Evolutionary conservation across 2,888 invertebrate species (phyloP).

Genomic region (Calliphora vomitoria): DNA sequence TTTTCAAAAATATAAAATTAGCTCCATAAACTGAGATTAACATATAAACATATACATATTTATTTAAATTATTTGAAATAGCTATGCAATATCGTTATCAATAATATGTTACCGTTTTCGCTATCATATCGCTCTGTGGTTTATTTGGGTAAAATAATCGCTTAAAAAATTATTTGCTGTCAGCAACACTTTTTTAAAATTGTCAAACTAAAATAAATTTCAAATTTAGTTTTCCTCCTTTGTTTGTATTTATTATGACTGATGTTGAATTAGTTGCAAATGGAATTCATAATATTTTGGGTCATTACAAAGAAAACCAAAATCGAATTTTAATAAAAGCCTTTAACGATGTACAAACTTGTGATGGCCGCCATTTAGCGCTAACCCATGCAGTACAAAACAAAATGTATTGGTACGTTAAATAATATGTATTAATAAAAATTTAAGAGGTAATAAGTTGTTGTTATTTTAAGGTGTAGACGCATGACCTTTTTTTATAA

Average conservation of each 20-base stretch:
- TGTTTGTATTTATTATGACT: slow-evolving; percentile 72
- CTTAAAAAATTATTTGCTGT: too few relatives aligned
- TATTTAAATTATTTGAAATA: too few relatives aligned
- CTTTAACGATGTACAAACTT: slow-evolving; percentile 73
- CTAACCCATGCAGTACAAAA: slow-evolving; percentile 61
- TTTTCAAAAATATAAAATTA: too few relatives aligned
- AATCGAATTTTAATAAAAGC: slow-evolving; percentile 71
- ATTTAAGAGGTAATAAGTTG: background rate
- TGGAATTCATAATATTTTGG: slow-evolving; percentile 74
- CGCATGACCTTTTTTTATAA: slow-evolving; percentile 66
- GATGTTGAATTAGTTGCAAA: slow-evolving; percentile 73
- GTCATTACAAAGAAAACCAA: slow-evolving; percentile 72
- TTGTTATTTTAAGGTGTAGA: slow-evolving; percentile 65
- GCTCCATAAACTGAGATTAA: too few relatives aligned
- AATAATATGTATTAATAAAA: background rate
- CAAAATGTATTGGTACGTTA: slow-evolving; percentile 64
- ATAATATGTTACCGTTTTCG: too few relatives aligned
- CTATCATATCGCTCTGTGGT: too few relatives aligned
- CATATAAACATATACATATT: too few relatives aligned
- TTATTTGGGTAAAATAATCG: too few relatives aligned
- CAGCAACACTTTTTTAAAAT: too few relatives aligned
- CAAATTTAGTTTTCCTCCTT: too few relatives aligned
- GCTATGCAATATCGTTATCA: too few relatives aligned
- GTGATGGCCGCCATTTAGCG: slow-evolving; percentile 76
- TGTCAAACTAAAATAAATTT: too few relatives aligned